Conservation (phyloP, 1,140 invertebrate species). For the Heliconius nattereri region DNA sequence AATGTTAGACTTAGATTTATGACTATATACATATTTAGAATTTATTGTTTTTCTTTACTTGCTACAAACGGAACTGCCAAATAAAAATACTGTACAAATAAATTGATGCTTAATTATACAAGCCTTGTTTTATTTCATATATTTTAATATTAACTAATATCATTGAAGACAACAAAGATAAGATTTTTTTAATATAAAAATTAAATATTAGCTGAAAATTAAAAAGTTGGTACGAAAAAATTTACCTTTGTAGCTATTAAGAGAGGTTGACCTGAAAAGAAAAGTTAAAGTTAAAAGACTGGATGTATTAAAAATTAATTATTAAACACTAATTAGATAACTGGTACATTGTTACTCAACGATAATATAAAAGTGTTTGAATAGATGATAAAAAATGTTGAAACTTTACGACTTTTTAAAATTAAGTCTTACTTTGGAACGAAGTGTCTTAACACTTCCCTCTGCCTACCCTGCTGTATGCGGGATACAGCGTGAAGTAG, state of each 20-base stretch:
- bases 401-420: too few species aligned
- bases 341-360: background rate
- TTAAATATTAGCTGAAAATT: background rate
- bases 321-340: background rate
- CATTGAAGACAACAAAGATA: background rate
- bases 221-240: background rate
- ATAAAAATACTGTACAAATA: conserved; percentile 70
- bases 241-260: background rate
- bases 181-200: background rate
- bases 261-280: background rate
- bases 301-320: background rate
- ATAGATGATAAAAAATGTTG: too few species aligned
- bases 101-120: conserved; percentile 59
- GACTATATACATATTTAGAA: conserved; percentile 39
- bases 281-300: background rate
- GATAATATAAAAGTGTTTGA: background rate
- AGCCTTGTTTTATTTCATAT: conserved; percentile 40
- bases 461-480: too few species aligned
- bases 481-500: too few species aligned
- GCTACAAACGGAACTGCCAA: conserved; percentile 66
- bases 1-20: conserved; percentile 47
- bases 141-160: background rate
- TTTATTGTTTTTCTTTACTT: conserved; percentile 58
- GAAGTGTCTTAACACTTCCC: too few species aligned
- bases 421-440: too few species aligned